These are phyloP conservation scores for Sebastolobus altivelis DNA, from an alignment of 2,797 vertebrate genomes.

Conservation along the genomic window DNA sequence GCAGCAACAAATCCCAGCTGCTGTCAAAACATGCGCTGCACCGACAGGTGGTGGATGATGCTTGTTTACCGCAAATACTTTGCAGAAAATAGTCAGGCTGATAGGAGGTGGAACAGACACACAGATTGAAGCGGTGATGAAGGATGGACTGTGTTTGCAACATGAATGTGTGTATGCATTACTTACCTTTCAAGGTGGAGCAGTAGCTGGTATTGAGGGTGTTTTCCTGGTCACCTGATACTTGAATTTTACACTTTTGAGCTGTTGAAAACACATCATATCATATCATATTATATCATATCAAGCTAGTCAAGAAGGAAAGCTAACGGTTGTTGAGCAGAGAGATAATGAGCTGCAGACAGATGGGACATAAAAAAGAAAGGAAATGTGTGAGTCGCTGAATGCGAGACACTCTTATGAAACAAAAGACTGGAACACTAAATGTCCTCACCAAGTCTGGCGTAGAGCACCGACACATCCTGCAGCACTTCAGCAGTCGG, in stretches of 20 bases:
- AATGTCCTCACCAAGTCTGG: constrained; percentile 80
- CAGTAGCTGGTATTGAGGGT: constrained; percentile 68
- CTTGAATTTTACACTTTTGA: constrained; percentile 74
- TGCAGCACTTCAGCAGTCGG: constrained; percentile 82
- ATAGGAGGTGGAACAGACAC: not conserved
- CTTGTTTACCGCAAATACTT: not conserved
- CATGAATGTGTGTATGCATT: not conserved
- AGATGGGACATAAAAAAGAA: constrained; percentile 37
- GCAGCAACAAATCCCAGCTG: constrained; percentile 23
- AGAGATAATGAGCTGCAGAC: constrained; percentile 27
- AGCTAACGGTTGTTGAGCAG: constrained; percentile 1
- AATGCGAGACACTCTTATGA: not conserved
- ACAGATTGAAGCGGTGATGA: not conserved
- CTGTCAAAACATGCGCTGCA: constrained; percentile 1
- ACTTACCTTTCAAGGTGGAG: constrained; percentile 82
- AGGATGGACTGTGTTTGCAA: not conserved
- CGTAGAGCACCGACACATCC: constrained; percentile 85
- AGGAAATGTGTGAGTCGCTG: constrained; percentile 9
- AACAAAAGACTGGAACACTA: constrained; percentile 12
- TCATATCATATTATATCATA: not conserved
- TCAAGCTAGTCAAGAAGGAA: not conserved
- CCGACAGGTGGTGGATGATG: not conserved
- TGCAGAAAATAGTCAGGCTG: not conserved
- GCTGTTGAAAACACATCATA: constrained; percentile 64
- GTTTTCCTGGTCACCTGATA: constrained; percentile 72